Base-by-base conservation (phyloP, 2,113 vertebrate species). In the Ivindomyrus marchei region DNA sequence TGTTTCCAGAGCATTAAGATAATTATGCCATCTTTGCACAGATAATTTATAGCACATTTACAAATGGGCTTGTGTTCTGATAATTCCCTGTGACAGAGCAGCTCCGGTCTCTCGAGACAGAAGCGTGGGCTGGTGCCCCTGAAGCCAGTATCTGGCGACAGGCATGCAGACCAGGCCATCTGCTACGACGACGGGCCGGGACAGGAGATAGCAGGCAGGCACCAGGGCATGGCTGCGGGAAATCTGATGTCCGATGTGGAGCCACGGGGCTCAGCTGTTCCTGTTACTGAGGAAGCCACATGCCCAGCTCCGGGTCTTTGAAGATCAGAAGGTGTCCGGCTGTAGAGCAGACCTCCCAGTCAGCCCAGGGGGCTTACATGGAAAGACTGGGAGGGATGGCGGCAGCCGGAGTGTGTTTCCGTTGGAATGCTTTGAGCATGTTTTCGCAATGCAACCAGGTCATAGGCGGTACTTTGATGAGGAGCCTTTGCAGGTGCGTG, bases 91-190 rank as follows among this genome's bases (percentile, higher is more conserved):
- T 42, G 87, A 58, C 52, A 27, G 13, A 88, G 19, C 8, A 36
- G 36, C 53, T 62, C 53, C n/a, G 49, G 85, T 52, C 56, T n/a
- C 89, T 89, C 91, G 91, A 91, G 90, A 91, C 88, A 91, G 87
- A 92, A 47, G 70, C 45, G 42, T 39, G 83, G 83, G 39, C 58
- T 88, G 89, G 45, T 77, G 47, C 88, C 89, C n/a, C 89, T 89
- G 85, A 90, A 83, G 52, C 66, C 89, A 90, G 56, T 87, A 92
- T 89, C 90, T 90, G 90, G 91, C 88, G 92, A 92, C 93, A 93
- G 91, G 92, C 91, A 87, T 31, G 27, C 50, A 89, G 27, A 88
- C 88, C 70, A 46, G 47, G 53, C 90, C 93, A 93, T 92, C 92
- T 92, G 92, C 87, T 92, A 66, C 90, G 90, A 39, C 50, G 27